Conservation (phyloP, 2,888 invertebrate genomes). For the Leucoma salicis region DNA sequence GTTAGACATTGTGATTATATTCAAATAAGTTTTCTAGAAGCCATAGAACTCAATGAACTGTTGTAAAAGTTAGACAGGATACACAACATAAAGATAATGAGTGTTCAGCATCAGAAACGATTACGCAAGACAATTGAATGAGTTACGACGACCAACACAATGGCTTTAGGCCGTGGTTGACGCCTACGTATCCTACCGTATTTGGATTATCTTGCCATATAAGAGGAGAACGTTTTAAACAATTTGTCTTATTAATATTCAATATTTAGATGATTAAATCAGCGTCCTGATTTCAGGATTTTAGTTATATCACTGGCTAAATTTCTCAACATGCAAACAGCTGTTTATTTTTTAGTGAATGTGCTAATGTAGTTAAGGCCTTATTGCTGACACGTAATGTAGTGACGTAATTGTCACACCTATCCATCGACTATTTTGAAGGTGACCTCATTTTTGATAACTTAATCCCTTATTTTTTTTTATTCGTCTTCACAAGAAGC, state of each 20-base stretch:
- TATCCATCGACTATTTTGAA: conserved; percentile 14
- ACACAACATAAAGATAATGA: conserved; percentile 61
- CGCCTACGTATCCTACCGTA: conserved; percentile 64
- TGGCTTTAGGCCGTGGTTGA: conserved; percentile 54
- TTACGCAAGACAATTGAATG: conserved; percentile 71
- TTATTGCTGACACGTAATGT: conserved; percentile 1
- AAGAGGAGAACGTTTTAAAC: conserved; percentile 58
- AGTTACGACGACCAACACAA: conserved; percentile 50
- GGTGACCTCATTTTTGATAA: conserved; percentile 8
- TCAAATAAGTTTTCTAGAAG: conserved; percentile 34
- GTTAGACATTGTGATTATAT: conserved; percentile 31
- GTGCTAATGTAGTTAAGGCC: no score
- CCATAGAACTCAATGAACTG: conserved; percentile 66
- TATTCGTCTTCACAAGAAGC: conserved; percentile 12
- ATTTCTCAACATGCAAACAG: conserved; percentile 16
- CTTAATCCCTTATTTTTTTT: conserved; percentile 3
- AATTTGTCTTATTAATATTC: conserved; percentile 53
- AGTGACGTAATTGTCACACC: conserved; percentile 26
- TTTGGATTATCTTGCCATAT: conserved; percentile 68
- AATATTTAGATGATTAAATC: conserved; percentile 55
- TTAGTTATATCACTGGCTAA: conserved; percentile 51
- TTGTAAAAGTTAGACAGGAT: conserved; percentile 63
- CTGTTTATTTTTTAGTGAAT: conserved; percentile 10
- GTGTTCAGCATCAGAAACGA: conserved; percentile 44
- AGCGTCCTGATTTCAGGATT: conserved; percentile 37